Percentiles rank a stretch among this genome's conserved stretches.
Evolutionary conservation across 2,113 vertebrate genomes (phyloP).

Genomic region (Periophthalmodon schlosseri): DNA sequence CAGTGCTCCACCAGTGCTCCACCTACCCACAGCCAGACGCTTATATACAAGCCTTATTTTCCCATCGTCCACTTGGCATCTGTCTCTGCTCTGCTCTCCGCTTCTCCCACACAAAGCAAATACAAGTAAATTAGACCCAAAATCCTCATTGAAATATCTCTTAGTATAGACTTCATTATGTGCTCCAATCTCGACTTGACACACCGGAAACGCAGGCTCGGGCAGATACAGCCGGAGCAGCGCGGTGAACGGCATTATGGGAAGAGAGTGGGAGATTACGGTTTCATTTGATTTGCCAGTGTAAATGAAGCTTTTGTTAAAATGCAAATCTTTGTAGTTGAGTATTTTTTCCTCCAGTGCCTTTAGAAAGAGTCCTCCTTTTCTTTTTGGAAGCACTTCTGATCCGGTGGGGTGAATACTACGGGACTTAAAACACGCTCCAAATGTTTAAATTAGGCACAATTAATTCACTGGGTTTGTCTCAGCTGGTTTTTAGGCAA

Average conservation of each 20-base stretch:
- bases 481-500: conserved; percentile 20
- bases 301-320: conserved; percentile 57
- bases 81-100: neutral
- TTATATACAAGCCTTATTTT: conserved; percentile 12
- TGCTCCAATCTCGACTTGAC: conserved; percentile 26
- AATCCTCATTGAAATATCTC: conserved; percentile 46
- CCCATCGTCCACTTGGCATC: conserved; percentile 18
- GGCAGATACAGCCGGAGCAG: conserved; percentile 6
- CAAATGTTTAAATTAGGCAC: conserved; percentile 29
- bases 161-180: conserved; percentile 46
- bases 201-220: conserved; percentile 6
- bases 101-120: conserved; percentile 24
- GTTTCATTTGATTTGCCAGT: conserved; percentile 58
- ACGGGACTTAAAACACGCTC: conserved; percentile 12
- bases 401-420: conserved; percentile 16
- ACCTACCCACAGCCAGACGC: conserved; percentile 26
- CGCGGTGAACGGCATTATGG: conserved; percentile 17
- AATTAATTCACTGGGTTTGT: conserved; percentile 29
- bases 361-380: conserved; percentile 32
- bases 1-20: conserved; percentile 37
- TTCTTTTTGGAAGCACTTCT: conserved; percentile 27
- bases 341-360: conserved; percentile 16
- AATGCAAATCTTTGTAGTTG: conserved; percentile 55
- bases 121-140: conserved; percentile 38
- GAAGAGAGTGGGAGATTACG: conserved; percentile 39